Base-by-base conservation (phyloP, 2,113 vertebrate species). In the Hirundichthys speculiger region DNA sequence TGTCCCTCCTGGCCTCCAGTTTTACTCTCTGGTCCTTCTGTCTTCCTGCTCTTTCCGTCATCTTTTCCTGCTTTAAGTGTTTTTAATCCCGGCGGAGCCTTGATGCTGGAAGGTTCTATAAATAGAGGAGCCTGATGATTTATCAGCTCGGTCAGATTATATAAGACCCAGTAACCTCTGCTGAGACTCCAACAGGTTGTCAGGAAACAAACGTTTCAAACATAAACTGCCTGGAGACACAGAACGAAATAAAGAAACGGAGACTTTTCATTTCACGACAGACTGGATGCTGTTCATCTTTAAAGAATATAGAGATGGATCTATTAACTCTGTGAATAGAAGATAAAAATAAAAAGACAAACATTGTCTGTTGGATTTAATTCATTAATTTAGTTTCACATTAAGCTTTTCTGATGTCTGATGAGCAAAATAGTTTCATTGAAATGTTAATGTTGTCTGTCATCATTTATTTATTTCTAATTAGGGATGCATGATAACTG, bases 51-150 rank as follows among this genome's bases (percentile, higher is more conserved):
- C 50, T n/a, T n/a, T n/a, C 24, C 7, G 2, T 43, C 47, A 9
- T 56, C 16, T n/a, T 12, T 25, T 10, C 16, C 0, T 1, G 5
- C 27, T 62, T 40, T 46, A 14, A 65, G 19, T 57, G 40, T 61
- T 13, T 51, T 73, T 53, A 47, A 45, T 70, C 41, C 25, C 20
- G 56, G 20, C 46, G 46, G n/a, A 50, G 18, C 13, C 39, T 43
- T 18, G 25, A 47, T 21, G 8, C 20, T 53, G 12, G 24, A 25
- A 41, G 55, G 43, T 2, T 64, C 55, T 60, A 64, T 60, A 73
- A 52, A 64, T 22, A 69, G 55, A 7, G 48, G 3, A 27, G 45
- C 47, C 39, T 51, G 8, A 49, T 39, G 41, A 65, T 73, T 55
- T 54, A 49, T 60, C 25, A 18, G 20, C 46, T 7, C 24, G 8